Base-by-base conservation (phyloP, 2,888 invertebrate genomes). In the Oxyteleia sp. region DNA sequence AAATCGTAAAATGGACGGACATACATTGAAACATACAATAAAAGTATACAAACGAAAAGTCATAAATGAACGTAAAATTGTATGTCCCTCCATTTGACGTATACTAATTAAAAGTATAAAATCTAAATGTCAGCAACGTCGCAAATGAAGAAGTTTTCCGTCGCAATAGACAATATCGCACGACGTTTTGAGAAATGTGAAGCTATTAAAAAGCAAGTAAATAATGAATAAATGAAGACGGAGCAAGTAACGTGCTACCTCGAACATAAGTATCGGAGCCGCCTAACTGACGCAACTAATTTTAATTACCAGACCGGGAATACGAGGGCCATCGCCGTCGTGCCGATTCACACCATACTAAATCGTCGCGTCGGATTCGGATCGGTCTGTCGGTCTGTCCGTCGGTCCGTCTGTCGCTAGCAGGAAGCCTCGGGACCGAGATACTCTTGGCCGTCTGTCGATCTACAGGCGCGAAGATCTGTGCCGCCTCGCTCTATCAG, bases 311-410 rank as follows among this genome's bases (percentile, higher is more conserved):
- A 96, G 96, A 94, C 96, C 96, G 86, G 95, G 96, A 84, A 95
- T 97, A 95, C 96, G 97, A 89, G 97, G 97, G 90, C 96, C 97
- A 49, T 97, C 97, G 79, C 97, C 97, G 82, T 96, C 97, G 88
- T 96, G 97, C 94, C 96, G 97, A 94, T 97, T 97, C 94, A 97
- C 97, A 93, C 97, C 97, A 87, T 97, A 97, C 94, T 97, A 95
- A 94, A 92, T 91, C 93, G 92, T 91, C 93, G 93, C 90, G 92
- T 90, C 90, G 89, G 89, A 87, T 86, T 88, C 88, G 89, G 89
- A 88, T 89, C 91, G 91, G 90, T 90, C 89, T 88, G 89, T 89
- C 89, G 84, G 88, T 91, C 89, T 85, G 85, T 83, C 84, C 87
- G 87, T 84, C 84, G 87, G 87, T 88, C 87, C 88, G 88, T 88